phyloP scores from a whole-genome alignment of 2,888 invertebrate genomes.

The Arge pagana region DNA sequence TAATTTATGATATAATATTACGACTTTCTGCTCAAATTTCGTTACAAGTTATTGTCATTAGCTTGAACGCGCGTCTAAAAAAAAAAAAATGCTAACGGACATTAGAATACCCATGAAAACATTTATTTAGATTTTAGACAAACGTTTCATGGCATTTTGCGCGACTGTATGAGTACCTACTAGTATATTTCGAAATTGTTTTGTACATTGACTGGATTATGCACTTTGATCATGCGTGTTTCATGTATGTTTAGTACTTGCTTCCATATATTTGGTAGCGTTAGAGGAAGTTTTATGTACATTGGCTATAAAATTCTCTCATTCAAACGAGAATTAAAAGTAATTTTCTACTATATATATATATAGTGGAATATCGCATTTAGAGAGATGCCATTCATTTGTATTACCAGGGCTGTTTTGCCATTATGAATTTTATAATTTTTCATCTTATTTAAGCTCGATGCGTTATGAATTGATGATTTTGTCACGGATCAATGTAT shows the following conservation, averaged over 20 bases:
- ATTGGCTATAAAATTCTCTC: conserved; percentile 36
- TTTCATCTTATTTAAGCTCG: background rate
- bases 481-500: too few species aligned
- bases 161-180: conserved; percentile 1
- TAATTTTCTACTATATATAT: conserved; percentile 3
- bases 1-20: conserved; percentile 7
- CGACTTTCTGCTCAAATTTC: background rate
- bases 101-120: conserved; percentile 1
- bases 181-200: conserved; percentile 1
- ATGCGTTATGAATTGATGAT: too few species aligned
- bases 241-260: conserved; percentile 7
- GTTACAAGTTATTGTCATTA: conserved; percentile 10
- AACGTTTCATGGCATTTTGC: background rate
- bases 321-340: conserved; percentile 25
- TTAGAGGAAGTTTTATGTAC: conserved; percentile 41
- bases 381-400: background rate
- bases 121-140: background rate
- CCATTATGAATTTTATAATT: background rate
- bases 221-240: conserved; percentile 10
- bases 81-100: background rate
- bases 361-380: conserved; percentile 14
- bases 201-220: conserved; percentile 12
- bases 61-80: background rate
- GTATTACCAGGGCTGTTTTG: background rate
- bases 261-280: conserved; percentile 24